Conservation (phyloP, 2,113 vertebrate species). For the Apodemus sylvaticus region DNA sequence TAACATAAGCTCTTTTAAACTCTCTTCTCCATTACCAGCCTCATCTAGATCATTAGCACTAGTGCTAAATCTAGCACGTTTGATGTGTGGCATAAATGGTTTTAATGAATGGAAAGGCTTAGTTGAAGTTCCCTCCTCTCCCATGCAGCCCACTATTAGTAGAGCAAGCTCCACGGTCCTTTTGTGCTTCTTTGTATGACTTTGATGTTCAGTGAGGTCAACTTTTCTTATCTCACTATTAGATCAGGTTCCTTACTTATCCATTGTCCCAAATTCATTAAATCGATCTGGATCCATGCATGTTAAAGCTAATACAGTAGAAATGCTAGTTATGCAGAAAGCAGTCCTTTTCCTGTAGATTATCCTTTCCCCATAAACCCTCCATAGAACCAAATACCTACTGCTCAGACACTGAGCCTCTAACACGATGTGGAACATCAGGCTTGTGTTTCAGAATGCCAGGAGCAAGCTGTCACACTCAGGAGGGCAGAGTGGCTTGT, state of each 20-base stretch:
- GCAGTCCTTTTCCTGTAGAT: background rate
- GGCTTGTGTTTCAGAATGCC: background rate
- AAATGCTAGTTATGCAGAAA: background rate
- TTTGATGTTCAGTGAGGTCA: background rate
- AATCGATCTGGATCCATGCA: slow-evolving; percentile 6
- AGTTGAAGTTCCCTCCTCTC: background rate
- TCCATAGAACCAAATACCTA: background rate
- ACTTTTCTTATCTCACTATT: background rate
- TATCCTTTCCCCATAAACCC: background rate
- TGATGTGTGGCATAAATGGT: background rate
- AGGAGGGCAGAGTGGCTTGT: slow-evolving; percentile 31
- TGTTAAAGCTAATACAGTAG: background rate
- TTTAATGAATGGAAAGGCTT: background rate
- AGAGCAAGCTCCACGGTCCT: background rate
- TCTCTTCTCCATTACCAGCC: background rate
- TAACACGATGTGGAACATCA: background rate
- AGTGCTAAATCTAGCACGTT: background rate
- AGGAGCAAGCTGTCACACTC: slow-evolving; percentile 39
- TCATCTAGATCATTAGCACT: background rate
- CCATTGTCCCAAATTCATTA: background rate
- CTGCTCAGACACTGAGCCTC: background rate
- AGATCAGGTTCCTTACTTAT: background rate
- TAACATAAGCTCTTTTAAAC: background rate
- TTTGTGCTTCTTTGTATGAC: background rate
- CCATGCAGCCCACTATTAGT: background rate